Evolutionary conservation across 2,113 vertebrate species (phyloP), one percentile per base, ranked within the genome.

Genomic region (Ramphastos sulfuratus): DNA sequence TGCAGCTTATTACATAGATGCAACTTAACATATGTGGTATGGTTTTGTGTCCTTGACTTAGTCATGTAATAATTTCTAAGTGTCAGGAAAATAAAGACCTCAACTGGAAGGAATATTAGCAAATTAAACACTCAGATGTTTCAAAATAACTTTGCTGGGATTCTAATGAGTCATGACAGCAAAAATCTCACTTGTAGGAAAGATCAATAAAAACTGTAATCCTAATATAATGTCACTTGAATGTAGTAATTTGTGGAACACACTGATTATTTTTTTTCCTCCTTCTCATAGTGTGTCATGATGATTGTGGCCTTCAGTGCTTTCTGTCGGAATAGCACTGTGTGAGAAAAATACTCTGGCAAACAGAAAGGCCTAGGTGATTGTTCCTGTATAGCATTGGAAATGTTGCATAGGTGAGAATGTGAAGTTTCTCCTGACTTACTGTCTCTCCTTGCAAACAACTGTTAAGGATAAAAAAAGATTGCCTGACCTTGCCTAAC

Each of bases 21-120:
- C 9, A 59, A 35, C 27, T 37, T 76, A 56, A 79, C 15, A 23
- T 27, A 42, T 2, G 1, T 39, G n/a, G 23, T 31, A 25, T 0
- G 0, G 11, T 85, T 87, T 82, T 83, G 55, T 70, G 30, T 66
- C 64, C 89, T 76, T 77, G 72, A 37, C 37, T 89, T 77, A 64
- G n/a, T 87, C 79, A 85, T 39, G 9, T 89, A 89, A 92, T 81
- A 83, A 42, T 55, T 91, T 85, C 77, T 6, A 87, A 83, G 83
- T 67, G 42, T 16, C 69, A 83, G 48, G 87, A 56, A 93, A 85
- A 85, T 67, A 89, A 89, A 3, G 85, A 87, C 2, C 16, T 61
- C 59, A 59, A 54, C 71, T 84, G 61, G 39, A 67, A 89, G 27
- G 50, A 93, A 87, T 87, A 82, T 70, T 85, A 89, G 44, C 54